These are phyloP conservation scores for Neotoma lepida DNA, from an alignment of 2,113 vertebrate species.

Conservation along the genomic window DNA sequence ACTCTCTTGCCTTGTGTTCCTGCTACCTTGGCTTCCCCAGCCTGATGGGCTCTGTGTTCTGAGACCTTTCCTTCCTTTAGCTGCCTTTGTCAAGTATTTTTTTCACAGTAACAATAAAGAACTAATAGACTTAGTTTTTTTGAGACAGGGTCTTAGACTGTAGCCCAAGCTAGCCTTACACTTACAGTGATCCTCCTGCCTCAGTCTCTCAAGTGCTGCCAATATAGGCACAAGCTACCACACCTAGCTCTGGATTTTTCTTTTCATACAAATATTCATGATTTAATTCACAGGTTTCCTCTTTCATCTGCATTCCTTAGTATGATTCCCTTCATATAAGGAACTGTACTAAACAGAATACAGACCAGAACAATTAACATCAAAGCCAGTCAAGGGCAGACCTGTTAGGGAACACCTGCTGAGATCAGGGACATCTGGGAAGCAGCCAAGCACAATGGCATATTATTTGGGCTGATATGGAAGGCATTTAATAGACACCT, in stretches of 20 bases:
- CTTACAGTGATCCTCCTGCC: neutral
- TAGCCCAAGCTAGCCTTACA: neutral
- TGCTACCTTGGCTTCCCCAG: neutral
- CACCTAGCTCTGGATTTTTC: neutral
- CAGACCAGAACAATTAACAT: neutral
- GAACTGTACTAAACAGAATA: neutral
- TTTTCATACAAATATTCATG: neutral
- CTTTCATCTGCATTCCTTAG: neutral
- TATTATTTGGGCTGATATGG: neutral
- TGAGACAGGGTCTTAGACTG: neutral
- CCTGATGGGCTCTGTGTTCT: too few relatives aligned
- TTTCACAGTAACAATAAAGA: neutral
- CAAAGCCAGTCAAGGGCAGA: neutral
- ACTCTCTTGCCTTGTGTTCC: neutral
- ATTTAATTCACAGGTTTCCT: neutral
- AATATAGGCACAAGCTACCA: neutral
- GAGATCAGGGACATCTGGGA: neutral
- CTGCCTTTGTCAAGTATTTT: neutral
- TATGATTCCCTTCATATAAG: neutral
- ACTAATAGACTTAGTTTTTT: neutral
- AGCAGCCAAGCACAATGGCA: rapidly evolving
- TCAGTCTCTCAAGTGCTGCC: neutral
- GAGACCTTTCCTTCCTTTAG: neutral
- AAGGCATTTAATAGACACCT: neutral
- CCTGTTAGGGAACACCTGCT: rapidly evolving